phyloP scores from a whole-genome alignment of 2,797 vertebrate genomes.

The Carapus acus region DNA sequence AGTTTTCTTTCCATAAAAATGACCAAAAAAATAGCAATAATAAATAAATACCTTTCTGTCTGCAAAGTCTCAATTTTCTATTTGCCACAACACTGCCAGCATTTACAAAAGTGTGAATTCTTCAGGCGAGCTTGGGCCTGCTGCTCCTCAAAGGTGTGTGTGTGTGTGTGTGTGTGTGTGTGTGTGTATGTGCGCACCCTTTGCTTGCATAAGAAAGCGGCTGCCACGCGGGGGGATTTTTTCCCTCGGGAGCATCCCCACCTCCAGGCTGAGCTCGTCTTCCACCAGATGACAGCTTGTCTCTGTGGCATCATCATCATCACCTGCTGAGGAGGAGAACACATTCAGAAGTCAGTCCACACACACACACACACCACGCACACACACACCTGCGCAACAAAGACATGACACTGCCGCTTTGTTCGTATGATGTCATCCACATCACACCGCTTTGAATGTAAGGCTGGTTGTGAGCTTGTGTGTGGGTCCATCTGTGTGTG shows the following conservation, averaged over 20 bases:
- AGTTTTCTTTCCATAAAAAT: constrained; percentile 13
- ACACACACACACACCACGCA: neutral
- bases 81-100: constrained; percentile 17
- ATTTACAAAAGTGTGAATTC: constrained; percentile 12
- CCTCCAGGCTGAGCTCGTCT: constrained; percentile 55
- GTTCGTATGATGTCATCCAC: constrained; percentile 5
- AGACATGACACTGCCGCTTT: constrained; percentile 1
- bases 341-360: constrained; percentile 27
- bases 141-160: constrained; percentile 10
- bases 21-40: constrained; percentile 46
- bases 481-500: constrained; percentile 2
- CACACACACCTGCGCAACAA: neutral
- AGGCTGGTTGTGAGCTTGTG: too few species aligned
- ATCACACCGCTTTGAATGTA: constrained; percentile 8
- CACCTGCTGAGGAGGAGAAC: constrained; percentile 51
- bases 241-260: constrained; percentile 56
- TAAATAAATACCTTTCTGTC: constrained; percentile 49
- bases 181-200: constrained; percentile 16
- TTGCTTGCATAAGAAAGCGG: constrained; percentile 26
- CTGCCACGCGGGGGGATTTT: constrained; percentile 37
- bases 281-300: constrained; percentile 53
- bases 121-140: constrained; percentile 13
- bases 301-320: constrained; percentile 53
- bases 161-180: too few species aligned
- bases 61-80: constrained; percentile 14